A percentile compares a stretch with the other conserved stretches of the same genome.
Evolutionary conservation across 2,113 vertebrate genomes (phyloP).

Genomic region (Labrus mixtus): DNA sequence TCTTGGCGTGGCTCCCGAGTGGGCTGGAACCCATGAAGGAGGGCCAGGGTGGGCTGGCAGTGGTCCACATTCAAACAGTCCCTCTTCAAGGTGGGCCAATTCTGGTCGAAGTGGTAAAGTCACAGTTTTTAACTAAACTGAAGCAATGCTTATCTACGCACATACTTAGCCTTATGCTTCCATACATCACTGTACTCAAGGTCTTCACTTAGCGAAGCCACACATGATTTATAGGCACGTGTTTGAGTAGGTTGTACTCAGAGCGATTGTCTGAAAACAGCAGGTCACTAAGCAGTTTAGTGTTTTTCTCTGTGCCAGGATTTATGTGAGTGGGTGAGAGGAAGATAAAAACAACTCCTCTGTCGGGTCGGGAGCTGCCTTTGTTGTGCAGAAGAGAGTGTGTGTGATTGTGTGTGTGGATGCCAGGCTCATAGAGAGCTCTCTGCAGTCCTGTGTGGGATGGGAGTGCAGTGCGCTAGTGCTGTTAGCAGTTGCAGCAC

Average conservation of each 20-base stretch:
- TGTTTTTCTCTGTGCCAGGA: conserved; percentile 10
- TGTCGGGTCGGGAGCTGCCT: conserved; percentile 34
- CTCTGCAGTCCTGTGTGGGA: conserved; percentile 78
- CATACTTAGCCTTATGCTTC: background rate
- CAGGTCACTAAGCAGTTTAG: conserved; percentile 38
- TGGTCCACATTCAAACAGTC: conserved; percentile 23
- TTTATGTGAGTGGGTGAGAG: conserved; percentile 47
- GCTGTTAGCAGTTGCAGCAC: conserved; percentile 70
- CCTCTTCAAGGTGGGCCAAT: conserved; percentile 70
- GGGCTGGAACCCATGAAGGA: conserved; percentile 40
- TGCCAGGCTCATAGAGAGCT: conserved; percentile 52
- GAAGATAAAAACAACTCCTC: conserved; percentile 36
- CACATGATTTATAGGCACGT: conserved; percentile 62
- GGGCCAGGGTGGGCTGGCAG: conserved; percentile 41
- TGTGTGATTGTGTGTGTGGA: conserved; percentile 43
- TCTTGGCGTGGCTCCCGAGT: conserved; percentile 49
- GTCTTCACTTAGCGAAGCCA: conserved; percentile 34
- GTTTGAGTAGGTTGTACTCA: conserved; percentile 55
- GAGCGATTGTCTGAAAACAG: conserved; percentile 59
- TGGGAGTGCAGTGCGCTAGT: conserved; percentile 67
- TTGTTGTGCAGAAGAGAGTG: conserved; percentile 25
- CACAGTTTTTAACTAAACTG: conserved; percentile 11
- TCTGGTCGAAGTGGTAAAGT: conserved; percentile 44
- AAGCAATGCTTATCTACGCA: conserved; percentile 2
- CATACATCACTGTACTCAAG: conserved; percentile 7